Percentiles rank a stretch among this genome's conserved stretches.
These are phyloP conservation scores for Tuberolachnus salignus DNA, from an alignment of 2,888 invertebrate species.

Conservation along the genomic window DNA sequence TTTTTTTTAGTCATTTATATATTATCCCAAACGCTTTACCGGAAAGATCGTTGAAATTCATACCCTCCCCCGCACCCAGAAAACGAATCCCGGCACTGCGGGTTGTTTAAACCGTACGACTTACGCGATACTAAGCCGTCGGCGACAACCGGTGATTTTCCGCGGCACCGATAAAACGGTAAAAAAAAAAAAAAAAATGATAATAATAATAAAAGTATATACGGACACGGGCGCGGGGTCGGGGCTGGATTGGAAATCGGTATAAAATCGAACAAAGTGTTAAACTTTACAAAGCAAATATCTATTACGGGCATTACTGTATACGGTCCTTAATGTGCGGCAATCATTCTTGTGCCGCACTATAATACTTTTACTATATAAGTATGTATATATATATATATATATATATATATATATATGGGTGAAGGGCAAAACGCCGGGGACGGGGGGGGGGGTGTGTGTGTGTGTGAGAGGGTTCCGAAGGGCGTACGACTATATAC, in stretches of 20 bases:
- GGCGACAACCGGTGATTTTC: background rate
- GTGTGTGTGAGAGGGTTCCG: too few relatives aligned
- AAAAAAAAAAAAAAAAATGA: background rate
- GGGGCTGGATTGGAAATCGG: background rate
- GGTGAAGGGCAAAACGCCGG: too few relatives aligned
- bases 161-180: background rate
- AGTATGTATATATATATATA: background rate
- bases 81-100: too few relatives aligned
- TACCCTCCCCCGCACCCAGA: too few relatives aligned
- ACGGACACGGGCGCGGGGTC: too few relatives aligned
- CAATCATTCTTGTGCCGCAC: slow-evolving; percentile 11
- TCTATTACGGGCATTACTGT: slow-evolving; percentile 7
- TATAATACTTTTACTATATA: too few relatives aligned
- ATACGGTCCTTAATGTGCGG: background rate
- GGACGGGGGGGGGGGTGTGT: background rate
- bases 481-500: background rate
- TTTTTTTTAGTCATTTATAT: too few relatives aligned
- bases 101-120: too few relatives aligned
- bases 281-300: slow-evolving; percentile 23
- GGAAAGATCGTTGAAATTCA: too few relatives aligned
- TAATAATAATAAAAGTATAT: too few relatives aligned
- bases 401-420: background rate
- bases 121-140: too few relatives aligned
- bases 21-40: too few relatives aligned
- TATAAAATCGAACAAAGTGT: slow-evolving; percentile 17